These are phyloP conservation scores for Syrista parreyssii DNA, from an alignment of 2,888 invertebrate genomes.

Conservation along the genomic window DNA sequence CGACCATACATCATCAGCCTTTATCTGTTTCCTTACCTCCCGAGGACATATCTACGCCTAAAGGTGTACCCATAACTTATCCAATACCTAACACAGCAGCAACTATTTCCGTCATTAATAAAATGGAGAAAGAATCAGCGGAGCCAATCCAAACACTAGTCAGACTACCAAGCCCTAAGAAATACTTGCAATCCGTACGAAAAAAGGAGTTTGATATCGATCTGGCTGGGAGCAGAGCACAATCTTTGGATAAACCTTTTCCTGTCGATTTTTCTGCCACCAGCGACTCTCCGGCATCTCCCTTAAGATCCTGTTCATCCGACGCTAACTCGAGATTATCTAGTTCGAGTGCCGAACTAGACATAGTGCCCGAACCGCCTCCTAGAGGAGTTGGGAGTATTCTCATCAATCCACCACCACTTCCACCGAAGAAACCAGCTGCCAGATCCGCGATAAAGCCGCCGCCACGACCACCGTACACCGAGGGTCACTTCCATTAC, in stretches of 20 bases:
- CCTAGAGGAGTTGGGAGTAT: slow-evolving; percentile 75
- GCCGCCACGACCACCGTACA: slow-evolving; percentile 74
- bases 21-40: slow-evolving; percentile 78
- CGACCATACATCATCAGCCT: slow-evolving; percentile 70
- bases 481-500: slow-evolving; percentile 68
- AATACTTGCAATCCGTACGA: slow-evolving; percentile 48
- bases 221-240: slow-evolving; percentile 35
- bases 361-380: slow-evolving; percentile 74
- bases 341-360: slow-evolving; percentile 61
- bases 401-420: slow-evolving; percentile 77
- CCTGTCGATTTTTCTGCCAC: slow-evolving; percentile 56
- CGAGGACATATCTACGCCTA: slow-evolving; percentile 68
- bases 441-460: slow-evolving; percentile 72
- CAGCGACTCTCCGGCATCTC: slow-evolving; percentile 54
- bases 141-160: slow-evolving; percentile 52
- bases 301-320: slow-evolving; percentile 54
- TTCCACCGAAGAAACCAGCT: slow-evolving; percentile 78
- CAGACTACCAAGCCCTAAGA: slow-evolving; percentile 63
- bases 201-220: slow-evolving; percentile 54
- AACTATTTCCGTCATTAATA: slow-evolving; percentile 10
- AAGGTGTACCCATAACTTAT: background rate
- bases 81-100: slow-evolving; percentile 1
- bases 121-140: slow-evolving; percentile 37
- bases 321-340: slow-evolving; percentile 57
- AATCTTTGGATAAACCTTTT: slow-evolving; percentile 54